These are phyloP conservation scores for Ceratosolen solmsi DNA, from an alignment of 1,140 invertebrate genomes.

Conservation along the genomic window DNA sequence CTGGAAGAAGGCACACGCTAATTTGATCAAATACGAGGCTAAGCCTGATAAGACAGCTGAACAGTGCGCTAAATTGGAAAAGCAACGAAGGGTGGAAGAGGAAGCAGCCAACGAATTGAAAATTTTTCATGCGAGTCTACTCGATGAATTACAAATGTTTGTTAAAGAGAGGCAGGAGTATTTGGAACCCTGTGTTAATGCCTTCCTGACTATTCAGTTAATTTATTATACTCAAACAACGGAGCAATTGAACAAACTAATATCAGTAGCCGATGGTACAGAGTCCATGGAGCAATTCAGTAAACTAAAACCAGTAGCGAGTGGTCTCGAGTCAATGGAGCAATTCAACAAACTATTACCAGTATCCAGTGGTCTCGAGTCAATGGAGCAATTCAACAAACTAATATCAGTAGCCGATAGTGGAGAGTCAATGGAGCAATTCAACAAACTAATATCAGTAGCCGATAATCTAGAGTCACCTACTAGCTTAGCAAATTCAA, in stretches of 20 bases:
- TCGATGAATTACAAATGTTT: constrained; percentile 64
- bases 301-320: too few species aligned
- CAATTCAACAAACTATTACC: too few species aligned
- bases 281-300: too few species aligned
- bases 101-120: constrained; percentile 65
- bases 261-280: constrained; percentile 52
- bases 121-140: constrained; percentile 62
- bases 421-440: too few species aligned
- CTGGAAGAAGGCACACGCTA: constrained; percentile 63
- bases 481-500: background rate
- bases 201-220: constrained; percentile 71
- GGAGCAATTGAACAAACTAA: constrained; percentile 69
- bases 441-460: too few species aligned
- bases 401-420: constrained; percentile 55
- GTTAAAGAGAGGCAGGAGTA: constrained; percentile 68
- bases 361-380: constrained; percentile 56
- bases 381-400: constrained; percentile 70
- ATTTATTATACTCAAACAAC: constrained; percentile 71
- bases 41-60: constrained; percentile 68
- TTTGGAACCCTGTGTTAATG: constrained; percentile 69
- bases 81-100: constrained; percentile 64
- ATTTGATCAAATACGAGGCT: constrained; percentile 68
- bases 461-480: constrained; percentile 57
- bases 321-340: too few species aligned
- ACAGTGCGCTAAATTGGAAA: constrained; percentile 69